Evolutionary conservation across 2,113 vertebrate genomes (phyloP).

Genomic region (Tragelaphus strepsiceros): DNA sequence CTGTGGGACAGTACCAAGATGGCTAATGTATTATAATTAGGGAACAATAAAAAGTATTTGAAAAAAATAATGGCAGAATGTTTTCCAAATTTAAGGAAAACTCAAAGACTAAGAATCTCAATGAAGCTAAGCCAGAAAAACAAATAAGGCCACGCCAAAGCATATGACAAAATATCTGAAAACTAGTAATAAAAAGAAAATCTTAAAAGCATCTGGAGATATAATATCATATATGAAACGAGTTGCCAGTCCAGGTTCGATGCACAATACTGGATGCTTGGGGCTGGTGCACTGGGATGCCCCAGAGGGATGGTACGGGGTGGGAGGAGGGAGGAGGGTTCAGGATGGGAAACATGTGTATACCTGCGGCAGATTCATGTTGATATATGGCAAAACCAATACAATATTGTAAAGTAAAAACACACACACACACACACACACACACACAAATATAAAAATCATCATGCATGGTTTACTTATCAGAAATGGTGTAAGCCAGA

Average conservation of each 20-base stretch:
- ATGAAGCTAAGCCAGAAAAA: not conserved
- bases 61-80: not conserved
- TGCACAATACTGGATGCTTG: no score
- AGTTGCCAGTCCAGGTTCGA: no score
- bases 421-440: not conserved
- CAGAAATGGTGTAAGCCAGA: not conserved
- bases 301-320: no score
- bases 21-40: not conserved
- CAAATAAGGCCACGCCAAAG: not conserved
- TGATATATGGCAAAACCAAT: no score
- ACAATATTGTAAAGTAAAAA: no score
- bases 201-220: not conserved
- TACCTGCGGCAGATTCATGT: no score
- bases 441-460: not conserved
- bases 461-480: not conserved
- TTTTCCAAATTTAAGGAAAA: not conserved
- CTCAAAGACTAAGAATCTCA: not conserved
- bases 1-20: not conserved
- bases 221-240: not conserved
- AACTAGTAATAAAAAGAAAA: not conserved
- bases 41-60: not conserved
- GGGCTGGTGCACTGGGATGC: no score
- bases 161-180: not conserved
- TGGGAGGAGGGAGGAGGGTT: no score
- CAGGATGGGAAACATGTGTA: no score